These are phyloP conservation scores for Ianthella basta DNA, from an alignment of 37 sponge, comb jelly and placozoan species.

Conservation along the genomic window DNA sequence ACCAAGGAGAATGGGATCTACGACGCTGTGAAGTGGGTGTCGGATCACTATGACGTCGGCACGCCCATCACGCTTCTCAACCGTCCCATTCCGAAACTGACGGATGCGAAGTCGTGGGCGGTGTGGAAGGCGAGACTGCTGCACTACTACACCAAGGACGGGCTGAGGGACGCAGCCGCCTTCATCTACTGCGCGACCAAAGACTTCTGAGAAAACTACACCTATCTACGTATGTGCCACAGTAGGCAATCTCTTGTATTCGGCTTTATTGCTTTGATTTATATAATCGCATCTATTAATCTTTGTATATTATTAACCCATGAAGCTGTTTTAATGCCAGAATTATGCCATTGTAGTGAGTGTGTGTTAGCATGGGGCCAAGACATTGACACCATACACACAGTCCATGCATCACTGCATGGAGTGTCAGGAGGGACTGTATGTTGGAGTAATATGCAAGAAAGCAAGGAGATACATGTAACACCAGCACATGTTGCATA, in stretches of 20 bases:
- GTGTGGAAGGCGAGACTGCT: slow-evolving; percentile 72
- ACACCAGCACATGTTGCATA: neutral
- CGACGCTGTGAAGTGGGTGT: slow-evolving; percentile 71
- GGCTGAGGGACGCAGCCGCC: slow-evolving; percentile 67
- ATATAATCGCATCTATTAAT: too few species aligned
- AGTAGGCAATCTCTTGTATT: neutral
- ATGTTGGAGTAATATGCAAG: too few species aligned
- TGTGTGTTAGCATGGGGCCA: too few species aligned
- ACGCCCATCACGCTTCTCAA: slow-evolving; percentile 85
- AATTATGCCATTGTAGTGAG: too few species aligned
- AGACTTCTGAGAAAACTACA: slow-evolving; percentile 51
- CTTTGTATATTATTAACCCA: too few species aligned
- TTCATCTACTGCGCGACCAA: slow-evolving; percentile 74
- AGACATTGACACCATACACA: too few species aligned
- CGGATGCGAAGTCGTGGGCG: slow-evolving; percentile 59
- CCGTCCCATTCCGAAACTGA: slow-evolving; percentile 80
- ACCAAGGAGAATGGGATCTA: slow-evolving; percentile 60
- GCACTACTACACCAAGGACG: slow-evolving; percentile 59
- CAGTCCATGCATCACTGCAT: too few species aligned
- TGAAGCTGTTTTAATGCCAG: too few species aligned
- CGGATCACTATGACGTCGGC: slow-evolving; percentile 76
- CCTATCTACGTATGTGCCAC: neutral
- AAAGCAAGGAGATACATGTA: too few species aligned
- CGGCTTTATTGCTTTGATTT: neutral
- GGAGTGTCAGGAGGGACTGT: too few species aligned